Base-by-base conservation (phyloP, 2,797 vertebrate species). In the Holocentrus rufus region DNA sequence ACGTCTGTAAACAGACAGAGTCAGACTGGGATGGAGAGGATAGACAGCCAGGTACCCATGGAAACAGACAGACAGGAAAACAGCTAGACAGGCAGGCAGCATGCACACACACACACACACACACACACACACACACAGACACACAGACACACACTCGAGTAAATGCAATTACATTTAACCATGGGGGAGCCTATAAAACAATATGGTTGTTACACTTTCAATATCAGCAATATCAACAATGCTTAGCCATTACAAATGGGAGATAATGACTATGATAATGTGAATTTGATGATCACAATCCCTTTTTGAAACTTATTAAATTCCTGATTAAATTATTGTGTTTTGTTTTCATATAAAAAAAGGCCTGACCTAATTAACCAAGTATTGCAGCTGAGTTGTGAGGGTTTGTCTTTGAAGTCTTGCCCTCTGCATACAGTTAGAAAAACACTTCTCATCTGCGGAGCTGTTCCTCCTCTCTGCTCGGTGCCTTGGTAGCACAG, bases 401-500 rank as follows among this genome's bases (percentile, higher is more conserved):
- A 64, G 66, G 62, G n/a, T 73, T 80, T 68, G 73, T 74, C 81
- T 92, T 90, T 90, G 87, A 91, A 89, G 83, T 79, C 25, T 31
- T 75, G 72, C 69, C 78, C 79, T 87, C 75, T 86, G 80, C 64
- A 65, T 61, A 60, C 58, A 75, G 65, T 82, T 39, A 65, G 69
- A 82, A 82, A 85, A 86, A 84, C 52, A 65, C 10, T 63, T 76
- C 76, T 87, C 77, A 57, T 84, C 80, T 73, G 58, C 69, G 67
- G 10, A 74, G 69, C 67, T 17, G 70, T 66, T 80, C 44, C 72
- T 67, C 81, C 70, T 65, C 67, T 65, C 60, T 15, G 58, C 73
- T 77, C 78, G 57, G 74, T 57, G 83, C 56, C 68, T 69, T 17
- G 39, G 79, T 83, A 71, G 72, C 76, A 62, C 25, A 6, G 60